A percentile compares a stretch with the other conserved stretches of the same genome.
These are phyloP conservation scores for Nemapogon koenigi DNA, from an alignment of 2,888 invertebrate species.

Conservation along the genomic window DNA sequence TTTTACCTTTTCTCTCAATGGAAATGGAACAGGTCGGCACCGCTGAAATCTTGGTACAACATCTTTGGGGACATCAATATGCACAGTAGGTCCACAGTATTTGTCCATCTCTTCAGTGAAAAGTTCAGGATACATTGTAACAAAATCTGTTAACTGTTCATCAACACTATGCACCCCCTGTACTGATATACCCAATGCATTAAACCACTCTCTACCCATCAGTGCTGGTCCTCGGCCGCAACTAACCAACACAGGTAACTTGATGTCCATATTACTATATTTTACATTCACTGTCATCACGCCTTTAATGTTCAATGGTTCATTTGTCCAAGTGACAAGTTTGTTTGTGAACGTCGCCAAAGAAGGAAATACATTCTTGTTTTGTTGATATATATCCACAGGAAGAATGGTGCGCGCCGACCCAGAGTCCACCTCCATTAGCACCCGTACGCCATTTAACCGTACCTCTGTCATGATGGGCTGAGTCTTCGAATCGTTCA, in stretches of 20 bases:
- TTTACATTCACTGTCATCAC: conserved; percentile 1
- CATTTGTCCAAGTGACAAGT: conserved; percentile 11
- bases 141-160: background rate
- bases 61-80: conserved; percentile 3
- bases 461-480: conserved; percentile 8
- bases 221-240: conserved; percentile 2
- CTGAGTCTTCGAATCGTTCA: background rate
- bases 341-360: conserved; percentile 8
- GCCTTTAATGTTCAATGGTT: conserved; percentile 1
- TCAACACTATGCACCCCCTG: conserved; percentile 1
- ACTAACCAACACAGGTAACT: conserved; percentile 1
- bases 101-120: conserved; percentile 7
- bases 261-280: conserved; percentile 4
- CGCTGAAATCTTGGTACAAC: conserved; percentile 10
- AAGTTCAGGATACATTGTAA: conserved; percentile 4
- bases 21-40: conserved; percentile 15
- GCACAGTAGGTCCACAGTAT: conserved; percentile 8
- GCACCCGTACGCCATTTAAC: conserved; percentile 9
- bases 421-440: conserved; percentile 12
- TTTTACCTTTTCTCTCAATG: conserved; percentile 16
- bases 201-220: conserved; percentile 3
- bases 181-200: conserved; percentile 1
- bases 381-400: conserved; percentile 4
- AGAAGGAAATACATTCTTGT: conserved; percentile 7
- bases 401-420: conserved; percentile 10